Evolutionary conservation across 2,888 invertebrate species (phyloP), one percentile per base, ranked within the genome.

Genomic region (Hermaeophaga mercurialis): DNA sequence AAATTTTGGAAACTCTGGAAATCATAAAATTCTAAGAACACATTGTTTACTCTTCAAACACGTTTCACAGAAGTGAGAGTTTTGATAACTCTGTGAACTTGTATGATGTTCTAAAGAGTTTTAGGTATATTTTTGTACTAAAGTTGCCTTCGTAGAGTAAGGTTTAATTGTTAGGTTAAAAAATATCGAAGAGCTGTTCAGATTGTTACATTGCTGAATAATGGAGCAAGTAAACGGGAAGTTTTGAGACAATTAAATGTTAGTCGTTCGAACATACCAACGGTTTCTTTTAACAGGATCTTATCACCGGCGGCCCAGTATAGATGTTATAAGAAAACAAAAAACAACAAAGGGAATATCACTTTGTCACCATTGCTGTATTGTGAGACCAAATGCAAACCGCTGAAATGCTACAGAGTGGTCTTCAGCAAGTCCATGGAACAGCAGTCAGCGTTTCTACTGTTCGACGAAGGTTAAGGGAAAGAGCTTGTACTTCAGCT

Each of bases 231-330:
- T n/a, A 8, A 26, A 26, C 26, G 26, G 8, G 26, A 6, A n/a
- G n/a, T n/a, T n/a, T n/a, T n/a, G 33, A 6, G 33, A n/a, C 33
- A 12, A 9, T 33, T 33, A n/a, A 33, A 33, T n/a, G n/a, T 33
- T 33, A 33, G 5, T 33, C 33, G n/a, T 39, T 15, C n/a, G 18
- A 39, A 39, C 39, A 6, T 15, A 39, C 5, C 39, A 39, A 18
- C 39, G 17, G 2, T 41, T 41, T 19, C 11, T 9, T 18, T 18
- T 3, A 19, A 41, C 41, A 5, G 41, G 41, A 3, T 41, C 41
- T 19, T 11, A 41, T 22, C 19, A 41, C 19, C 8, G 41, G 11
- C 4, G 41, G n/a, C 41, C 41, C 24, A 19, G 41, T 41, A 17
- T 19, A 4, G 41, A 4, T 41, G 19, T 12, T 11, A 2, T 24